Conservation (phyloP, 2,113 vertebrate species). For the Myotis davidii region DNA sequence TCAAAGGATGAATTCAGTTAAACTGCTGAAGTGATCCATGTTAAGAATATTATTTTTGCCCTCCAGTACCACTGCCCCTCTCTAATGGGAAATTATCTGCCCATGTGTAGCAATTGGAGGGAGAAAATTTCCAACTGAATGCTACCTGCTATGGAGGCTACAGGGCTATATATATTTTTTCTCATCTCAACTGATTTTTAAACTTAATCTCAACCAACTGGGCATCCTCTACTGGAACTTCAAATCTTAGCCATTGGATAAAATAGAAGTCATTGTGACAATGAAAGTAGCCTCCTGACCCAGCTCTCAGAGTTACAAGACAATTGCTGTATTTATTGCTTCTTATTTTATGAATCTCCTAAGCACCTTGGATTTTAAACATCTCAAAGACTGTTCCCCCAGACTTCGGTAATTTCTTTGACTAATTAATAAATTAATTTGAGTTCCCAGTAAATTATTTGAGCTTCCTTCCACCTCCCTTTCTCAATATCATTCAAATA, state of each 20-base stretch:
- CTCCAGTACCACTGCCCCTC: neutral
- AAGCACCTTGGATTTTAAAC: neutral
- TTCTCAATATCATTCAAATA: neutral
- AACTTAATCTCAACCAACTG: neutral
- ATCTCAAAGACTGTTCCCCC: neutral
- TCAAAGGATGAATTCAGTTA: neutral
- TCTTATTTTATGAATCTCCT: neutral
- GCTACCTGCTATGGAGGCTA: neutral
- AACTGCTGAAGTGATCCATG: neutral
- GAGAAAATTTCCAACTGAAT: neutral
- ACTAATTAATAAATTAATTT: neutral
- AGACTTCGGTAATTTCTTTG: neutral
- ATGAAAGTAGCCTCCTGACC: neutral
- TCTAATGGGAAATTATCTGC: neutral
- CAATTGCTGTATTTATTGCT: neutral
- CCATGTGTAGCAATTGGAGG: neutral
- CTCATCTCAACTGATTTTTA: neutral
- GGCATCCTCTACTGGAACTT: neutral
- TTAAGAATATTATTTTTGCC: neutral
- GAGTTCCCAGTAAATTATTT: neutral
- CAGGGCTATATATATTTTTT: neutral
- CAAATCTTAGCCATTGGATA: neutral
- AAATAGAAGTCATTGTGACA: neutral
- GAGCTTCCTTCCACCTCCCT: neutral
- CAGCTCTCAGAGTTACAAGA: neutral